Evolutionary conservation across 1,140 invertebrate species (phyloP), one percentile per base, ranked within the genome.

Genomic region (Lasioglossum albipes): DNA sequence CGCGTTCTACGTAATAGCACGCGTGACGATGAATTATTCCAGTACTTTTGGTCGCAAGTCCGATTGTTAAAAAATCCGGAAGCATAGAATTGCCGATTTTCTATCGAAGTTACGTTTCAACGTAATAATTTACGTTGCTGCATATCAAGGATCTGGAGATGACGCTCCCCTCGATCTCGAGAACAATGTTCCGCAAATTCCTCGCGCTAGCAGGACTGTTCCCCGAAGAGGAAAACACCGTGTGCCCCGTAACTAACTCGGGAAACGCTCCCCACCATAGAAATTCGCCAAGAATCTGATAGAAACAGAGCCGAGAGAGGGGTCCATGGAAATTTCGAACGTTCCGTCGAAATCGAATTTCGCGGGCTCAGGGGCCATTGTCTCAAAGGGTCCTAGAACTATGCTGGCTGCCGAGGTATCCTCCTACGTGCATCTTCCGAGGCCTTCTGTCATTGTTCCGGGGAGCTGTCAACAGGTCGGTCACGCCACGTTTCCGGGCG

Each of bases 401-500:
- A 12, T 5, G 16, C 42, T 54, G 18, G n/a, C 18, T 9, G 2
- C 5, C 12, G 22, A 20, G 31, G 71, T 54, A 67, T 49, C 66
- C 73, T 66, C 36, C 5, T 36, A 27, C 12, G 45, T 7, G 16
- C 36, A 31, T 49, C 66, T 49, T 68, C 18, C 45, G 74, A 52
- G 74, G 67, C 57, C 69, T 69, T 65, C 76, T 64, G 54, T 65
- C 45, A 84, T 79, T 84, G 84, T 87, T 82, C 79, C 70, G 31
- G 41, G 20, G 42, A 52, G 70, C 83, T 84, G 81, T 86, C 81
- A 85, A 85, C 76, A 41, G 52, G 5, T 82, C 73, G 82, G 85
- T 87, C 85, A 81, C 83, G 73, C 77, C 76, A 68, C 76, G 76
- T 87, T 78, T 89, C 77, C 67, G 57, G 61, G 66, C 52, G 42